phyloP scores from a whole-genome alignment of 2,888 invertebrate genomes.

The Gymnosoma rotundatum region DNA sequence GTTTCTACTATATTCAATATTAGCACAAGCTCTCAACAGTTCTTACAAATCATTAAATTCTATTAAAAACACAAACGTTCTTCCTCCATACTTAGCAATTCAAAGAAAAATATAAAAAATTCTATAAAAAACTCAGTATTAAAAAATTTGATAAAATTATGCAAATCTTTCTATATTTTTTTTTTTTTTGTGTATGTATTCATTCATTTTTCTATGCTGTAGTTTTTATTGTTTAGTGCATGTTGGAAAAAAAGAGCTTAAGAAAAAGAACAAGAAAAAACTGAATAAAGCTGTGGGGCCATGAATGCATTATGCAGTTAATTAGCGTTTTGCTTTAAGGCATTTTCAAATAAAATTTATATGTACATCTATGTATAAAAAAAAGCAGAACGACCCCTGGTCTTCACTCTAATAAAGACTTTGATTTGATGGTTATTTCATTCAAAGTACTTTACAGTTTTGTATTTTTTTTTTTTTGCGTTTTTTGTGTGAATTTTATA shows the following conservation, averaged over 20 bases:
- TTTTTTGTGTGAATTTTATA: slow-evolving; percentile 41
- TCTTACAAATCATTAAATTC: slow-evolving; percentile 61
- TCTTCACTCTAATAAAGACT: slow-evolving; percentile 62
- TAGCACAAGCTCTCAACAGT: slow-evolving; percentile 23
- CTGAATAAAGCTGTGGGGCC: slow-evolving; percentile 25
- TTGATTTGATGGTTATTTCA: slow-evolving; percentile 60
- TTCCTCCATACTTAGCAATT: slow-evolving; percentile 45
- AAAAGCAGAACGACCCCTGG: slow-evolving; percentile 53
- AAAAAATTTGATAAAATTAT: slow-evolving; percentile 35
- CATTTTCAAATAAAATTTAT: slow-evolving; percentile 49
- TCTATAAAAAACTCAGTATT: neutral
- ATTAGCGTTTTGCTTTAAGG: slow-evolving; percentile 64
- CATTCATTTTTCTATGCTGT: slow-evolving; percentile 2
- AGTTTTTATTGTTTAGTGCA: slow-evolving; percentile 40
- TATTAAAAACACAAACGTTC: slow-evolving; percentile 44
- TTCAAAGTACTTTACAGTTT: slow-evolving; percentile 41
- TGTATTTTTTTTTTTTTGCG: neutral
- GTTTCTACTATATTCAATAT: slow-evolving; percentile 57
- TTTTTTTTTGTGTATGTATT: neutral
- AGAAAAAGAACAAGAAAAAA: slow-evolving; percentile 11
- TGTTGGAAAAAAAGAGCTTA: slow-evolving; percentile 15
- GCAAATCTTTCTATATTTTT: slow-evolving; percentile 61
- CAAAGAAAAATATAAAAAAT: slow-evolving; percentile 41
- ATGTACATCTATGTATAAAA: slow-evolving; percentile 4
- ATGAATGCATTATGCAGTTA: slow-evolving; percentile 70